Evolutionary conservation across 2,888 invertebrate species (phyloP), one percentile per base, ranked within the genome.

Genomic region (Melinaea marsaeus): DNA sequence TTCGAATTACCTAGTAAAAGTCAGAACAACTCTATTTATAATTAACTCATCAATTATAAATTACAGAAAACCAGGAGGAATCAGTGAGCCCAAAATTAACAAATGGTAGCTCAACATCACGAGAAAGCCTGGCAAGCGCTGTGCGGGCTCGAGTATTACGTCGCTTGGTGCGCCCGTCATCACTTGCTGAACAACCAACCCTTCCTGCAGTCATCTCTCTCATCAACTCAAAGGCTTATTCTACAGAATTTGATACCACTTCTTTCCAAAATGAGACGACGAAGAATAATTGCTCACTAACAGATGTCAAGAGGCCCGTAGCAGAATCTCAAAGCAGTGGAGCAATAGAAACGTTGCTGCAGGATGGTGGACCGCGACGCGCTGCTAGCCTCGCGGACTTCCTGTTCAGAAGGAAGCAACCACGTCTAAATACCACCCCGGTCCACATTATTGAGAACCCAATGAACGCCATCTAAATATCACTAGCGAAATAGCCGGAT

Each of bases 401-500:
- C 56, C 54, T 77, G 3, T 71, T 74, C 55, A 70, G 70, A 7
- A 70, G 68, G 45, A 73, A 71, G 57, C 72, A 69, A 51, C 55
- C 64, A 2, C 63, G 60, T 7, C 47, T 63, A 1, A 60, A 64
- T 13, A 54, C 57, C 35, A 55, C 68, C 0, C 35, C 74, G 3
- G 73, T 83, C 7, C 75, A 85, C 69, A 78, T 90, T 47, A 86
- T 89, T 57, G 87, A 84, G 61, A 89, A 89, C 69, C 89, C 89
- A 0, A 85, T 89, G 86, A 79, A 82, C 67, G 75, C 75, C 2
- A 69, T 75, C 57, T 74, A 75, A 64, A 60, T 57, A 34, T 57
- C 0, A 32, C 59, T 22, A 6, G n/a, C 32, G 57, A 22, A 3
- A 57, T 55, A 55, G 33, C 22, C 6, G 55, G 22, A 13, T 51